Conservation (phyloP, 2,797 vertebrate genomes). For the Typhlichthys eigenmanni region DNA sequence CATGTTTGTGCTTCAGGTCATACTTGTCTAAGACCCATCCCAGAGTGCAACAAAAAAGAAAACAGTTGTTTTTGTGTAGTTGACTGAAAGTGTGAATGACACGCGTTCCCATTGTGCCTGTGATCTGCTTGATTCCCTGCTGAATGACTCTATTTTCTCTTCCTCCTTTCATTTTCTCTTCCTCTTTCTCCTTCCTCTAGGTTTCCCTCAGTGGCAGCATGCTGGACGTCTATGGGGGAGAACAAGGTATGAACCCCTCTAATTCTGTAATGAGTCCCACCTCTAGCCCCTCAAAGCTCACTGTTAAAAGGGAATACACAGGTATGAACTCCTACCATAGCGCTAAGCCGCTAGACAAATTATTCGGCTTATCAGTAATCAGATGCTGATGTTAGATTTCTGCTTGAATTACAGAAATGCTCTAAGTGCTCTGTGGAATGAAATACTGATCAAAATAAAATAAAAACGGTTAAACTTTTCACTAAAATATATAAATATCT, state of each 20-base stretch:
- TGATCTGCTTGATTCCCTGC: constrained; percentile 4
- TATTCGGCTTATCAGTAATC: constrained; percentile 12
- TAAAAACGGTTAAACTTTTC: no score
- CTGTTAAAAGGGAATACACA: constrained; percentile 91
- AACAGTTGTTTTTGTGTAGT: constrained; percentile 37
- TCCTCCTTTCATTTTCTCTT: constrained; percentile 6
- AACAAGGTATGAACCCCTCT: constrained; percentile 86
- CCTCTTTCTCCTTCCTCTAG: constrained; percentile 44
- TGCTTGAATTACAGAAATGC: not conserved
- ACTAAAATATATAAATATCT: no score
- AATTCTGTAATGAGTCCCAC: constrained; percentile 86
- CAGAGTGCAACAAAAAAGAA: constrained; percentile 35
- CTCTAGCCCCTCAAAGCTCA: constrained; percentile 85
- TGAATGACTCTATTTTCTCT: constrained; percentile 23
- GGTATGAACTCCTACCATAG: constrained; percentile 78
- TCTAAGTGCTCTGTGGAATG: no score
- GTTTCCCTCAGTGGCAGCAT: constrained; percentile 85
- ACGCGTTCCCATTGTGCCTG: no score
- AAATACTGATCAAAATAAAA: not conserved
- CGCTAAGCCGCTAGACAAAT: constrained; percentile 33
- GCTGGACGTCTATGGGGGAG: constrained; percentile 90
- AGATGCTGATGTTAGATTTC: constrained; percentile 11
- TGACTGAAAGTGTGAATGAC: constrained; percentile 16
- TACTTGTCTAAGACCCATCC: constrained; percentile 37
- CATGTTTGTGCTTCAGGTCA: constrained; percentile 4